phyloP scores from a whole-genome alignment of 1,140 invertebrate species.

The Mylabris phalerata region DNA sequence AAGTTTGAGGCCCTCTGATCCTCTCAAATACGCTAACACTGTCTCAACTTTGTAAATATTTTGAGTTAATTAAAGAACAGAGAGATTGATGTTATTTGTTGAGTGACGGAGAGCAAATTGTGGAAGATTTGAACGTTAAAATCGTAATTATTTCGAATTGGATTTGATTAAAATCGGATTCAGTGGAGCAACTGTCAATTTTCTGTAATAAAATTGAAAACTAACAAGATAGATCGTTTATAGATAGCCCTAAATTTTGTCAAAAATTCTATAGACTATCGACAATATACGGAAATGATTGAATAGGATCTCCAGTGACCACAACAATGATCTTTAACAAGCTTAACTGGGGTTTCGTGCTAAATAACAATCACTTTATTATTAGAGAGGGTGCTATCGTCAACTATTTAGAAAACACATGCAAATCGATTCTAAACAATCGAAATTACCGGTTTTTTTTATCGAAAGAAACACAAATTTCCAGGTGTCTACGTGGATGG shows the following conservation, averaged over 20 bases:
- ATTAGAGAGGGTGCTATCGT: no score
- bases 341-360: not conserved
- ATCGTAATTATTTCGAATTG: not conserved
- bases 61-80: conserved; percentile 29
- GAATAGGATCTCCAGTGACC: conserved; percentile 6
- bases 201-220: conserved; percentile 3
- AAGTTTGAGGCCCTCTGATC: not conserved
- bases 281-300: not conserved
- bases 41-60: conserved; percentile 23
- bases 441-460: no score
- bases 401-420: no score
- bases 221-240: conserved; percentile 6
- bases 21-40: not conserved
- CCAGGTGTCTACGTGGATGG: no score
- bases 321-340: conserved; percentile 15
- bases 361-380: no score
- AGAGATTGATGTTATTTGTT: conserved; percentile 20
- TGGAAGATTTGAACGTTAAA: not conserved
- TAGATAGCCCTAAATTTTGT: conserved; percentile 8
- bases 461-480: no score
- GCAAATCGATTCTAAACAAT: no score
- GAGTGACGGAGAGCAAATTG: not conserved
- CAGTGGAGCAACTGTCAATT: not conserved
- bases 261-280: not conserved
- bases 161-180: no score